A percentile compares a stretch with the other conserved stretches of the same genome.
Conservation (phyloP, 2,113 vertebrate species). For the Phyllostomus discolor region DNA sequence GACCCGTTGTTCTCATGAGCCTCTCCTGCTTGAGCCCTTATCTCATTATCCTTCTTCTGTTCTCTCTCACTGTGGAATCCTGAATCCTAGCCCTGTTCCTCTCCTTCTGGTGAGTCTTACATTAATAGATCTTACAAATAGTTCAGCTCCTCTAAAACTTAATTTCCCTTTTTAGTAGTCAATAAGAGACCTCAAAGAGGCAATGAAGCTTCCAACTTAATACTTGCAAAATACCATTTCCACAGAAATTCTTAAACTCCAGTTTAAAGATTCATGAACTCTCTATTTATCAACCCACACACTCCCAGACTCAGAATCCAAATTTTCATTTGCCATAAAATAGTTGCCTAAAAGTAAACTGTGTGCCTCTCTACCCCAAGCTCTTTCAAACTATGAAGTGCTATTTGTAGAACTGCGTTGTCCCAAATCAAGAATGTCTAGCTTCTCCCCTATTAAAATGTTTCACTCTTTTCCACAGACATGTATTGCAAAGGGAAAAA, state of each 20-base stretch:
- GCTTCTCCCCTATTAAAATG: not conserved
- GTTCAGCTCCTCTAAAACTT: not conserved
- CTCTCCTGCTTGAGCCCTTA: not conserved
- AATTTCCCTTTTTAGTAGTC: not conserved
- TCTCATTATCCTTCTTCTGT: not conserved
- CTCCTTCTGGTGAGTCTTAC: not conserved
- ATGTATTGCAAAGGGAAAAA: constrained; percentile 24
- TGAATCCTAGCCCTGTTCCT: not conserved
- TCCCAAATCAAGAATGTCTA: not conserved
- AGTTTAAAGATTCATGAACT: not conserved
- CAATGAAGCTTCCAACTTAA: not conserved
- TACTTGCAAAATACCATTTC: not conserved
- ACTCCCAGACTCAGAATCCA: not conserved
- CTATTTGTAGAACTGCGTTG: not conserved
- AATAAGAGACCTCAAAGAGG: not conserved
- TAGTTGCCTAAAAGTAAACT: not conserved
- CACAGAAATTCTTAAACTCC: not conserved
- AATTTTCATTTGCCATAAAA: not conserved
- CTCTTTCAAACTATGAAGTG: not conserved
- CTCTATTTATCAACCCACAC: not conserved
- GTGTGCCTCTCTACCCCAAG: not conserved
- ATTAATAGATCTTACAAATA: not conserved
- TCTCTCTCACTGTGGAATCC: not conserved
- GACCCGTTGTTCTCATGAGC: not conserved
- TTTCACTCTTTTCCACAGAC: not conserved